These are phyloP conservation scores for Terebella lapidaria DNA, from an alignment of 2,888 invertebrate genomes.

Conservation along the genomic window DNA sequence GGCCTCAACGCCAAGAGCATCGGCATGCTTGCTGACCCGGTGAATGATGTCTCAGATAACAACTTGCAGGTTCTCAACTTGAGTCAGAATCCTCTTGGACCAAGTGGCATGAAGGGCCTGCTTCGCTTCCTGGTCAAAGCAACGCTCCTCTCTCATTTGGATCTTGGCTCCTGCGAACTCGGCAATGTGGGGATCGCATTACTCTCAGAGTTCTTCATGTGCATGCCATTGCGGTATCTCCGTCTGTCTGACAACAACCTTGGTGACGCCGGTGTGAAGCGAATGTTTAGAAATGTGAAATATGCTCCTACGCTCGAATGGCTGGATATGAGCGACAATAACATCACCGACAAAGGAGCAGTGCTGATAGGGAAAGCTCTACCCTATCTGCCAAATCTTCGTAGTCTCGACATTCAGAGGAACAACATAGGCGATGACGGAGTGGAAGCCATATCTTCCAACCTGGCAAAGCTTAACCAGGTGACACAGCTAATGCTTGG, in stretches of 20 bases:
- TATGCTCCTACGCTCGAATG: conserved; percentile 22
- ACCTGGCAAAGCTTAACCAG: conserved; percentile 6
- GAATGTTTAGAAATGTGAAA: conserved; percentile 14
- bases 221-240: conserved; percentile 21
- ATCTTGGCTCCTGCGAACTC: conserved; percentile 19
- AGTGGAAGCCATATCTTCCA: conserved; percentile 10
- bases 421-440: conserved; percentile 23
- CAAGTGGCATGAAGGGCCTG: conserved; percentile 14
- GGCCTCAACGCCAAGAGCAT: conserved; percentile 11
- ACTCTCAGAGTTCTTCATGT: conserved; percentile 21
- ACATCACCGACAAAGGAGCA: conserved; percentile 17
- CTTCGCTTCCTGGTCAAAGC: conserved; percentile 25
- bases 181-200: conserved; percentile 14
- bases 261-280: conserved; percentile 15
- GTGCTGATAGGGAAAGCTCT: conserved; percentile 11
- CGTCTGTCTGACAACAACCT: conserved; percentile 20
- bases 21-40: conserved; percentile 21
- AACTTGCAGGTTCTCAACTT: conserved; percentile 24
- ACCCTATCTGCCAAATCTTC: conserved; percentile 13
- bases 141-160: conserved; percentile 21
- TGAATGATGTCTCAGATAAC: conserved; percentile 25
- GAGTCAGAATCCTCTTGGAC: conserved; percentile 21
- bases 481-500: conserved; percentile 10
- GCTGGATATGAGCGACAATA: conserved; percentile 22
- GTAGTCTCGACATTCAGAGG: conserved; percentile 19